A percentile compares a stretch with the other conserved stretches of the same genome.
These are phyloP conservation scores for Esox niger DNA, from an alignment of 2,113 vertebrate genomes.

Conservation along the genomic window DNA sequence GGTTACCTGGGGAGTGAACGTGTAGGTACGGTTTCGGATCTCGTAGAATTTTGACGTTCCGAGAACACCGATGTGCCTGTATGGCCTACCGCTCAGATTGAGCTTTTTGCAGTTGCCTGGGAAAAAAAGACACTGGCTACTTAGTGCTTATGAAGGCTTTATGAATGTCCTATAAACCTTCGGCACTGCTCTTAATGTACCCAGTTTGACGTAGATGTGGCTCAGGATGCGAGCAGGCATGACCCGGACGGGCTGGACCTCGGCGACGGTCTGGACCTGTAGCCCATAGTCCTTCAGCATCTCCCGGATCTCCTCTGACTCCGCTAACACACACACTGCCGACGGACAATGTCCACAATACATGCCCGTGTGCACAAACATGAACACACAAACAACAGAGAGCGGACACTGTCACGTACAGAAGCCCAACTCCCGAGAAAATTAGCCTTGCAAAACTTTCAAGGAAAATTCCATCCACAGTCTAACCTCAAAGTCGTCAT, in stretches of 20 bases:
- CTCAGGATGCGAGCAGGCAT: constrained; percentile 94
- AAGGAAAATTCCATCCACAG: too few relatives aligned
- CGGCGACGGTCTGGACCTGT: constrained; percentile 81
- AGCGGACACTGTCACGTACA: not conserved
- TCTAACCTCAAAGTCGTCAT: too few relatives aligned
- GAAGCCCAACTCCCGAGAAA: not conserved
- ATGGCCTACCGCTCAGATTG: constrained; percentile 88
- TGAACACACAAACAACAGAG: not conserved
- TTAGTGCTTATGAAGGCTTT: too few relatives aligned
- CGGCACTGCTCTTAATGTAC: constrained; percentile 65
- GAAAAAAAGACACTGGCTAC: not conserved
- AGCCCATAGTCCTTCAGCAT: constrained; percentile 80
- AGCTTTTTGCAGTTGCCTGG: constrained; percentile 88
- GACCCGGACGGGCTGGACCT: constrained; percentile 85
- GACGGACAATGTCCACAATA: constrained; percentile 27
- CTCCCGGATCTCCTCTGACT: constrained; percentile 83
- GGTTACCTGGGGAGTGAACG: constrained; percentile 86
- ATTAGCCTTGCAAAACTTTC: too few relatives aligned
- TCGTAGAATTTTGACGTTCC: constrained; percentile 97
- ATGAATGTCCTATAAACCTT: too few relatives aligned
- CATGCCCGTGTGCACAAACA: constrained; percentile 5
- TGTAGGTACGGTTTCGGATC: constrained; percentile 90
- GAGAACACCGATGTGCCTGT: constrained; percentile 93
- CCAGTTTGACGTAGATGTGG: constrained; percentile 91
- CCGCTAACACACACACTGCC: constrained; percentile 89